phyloP scores from a whole-genome alignment of 2,888 invertebrate species.

The Trachelus tabidus region DNA sequence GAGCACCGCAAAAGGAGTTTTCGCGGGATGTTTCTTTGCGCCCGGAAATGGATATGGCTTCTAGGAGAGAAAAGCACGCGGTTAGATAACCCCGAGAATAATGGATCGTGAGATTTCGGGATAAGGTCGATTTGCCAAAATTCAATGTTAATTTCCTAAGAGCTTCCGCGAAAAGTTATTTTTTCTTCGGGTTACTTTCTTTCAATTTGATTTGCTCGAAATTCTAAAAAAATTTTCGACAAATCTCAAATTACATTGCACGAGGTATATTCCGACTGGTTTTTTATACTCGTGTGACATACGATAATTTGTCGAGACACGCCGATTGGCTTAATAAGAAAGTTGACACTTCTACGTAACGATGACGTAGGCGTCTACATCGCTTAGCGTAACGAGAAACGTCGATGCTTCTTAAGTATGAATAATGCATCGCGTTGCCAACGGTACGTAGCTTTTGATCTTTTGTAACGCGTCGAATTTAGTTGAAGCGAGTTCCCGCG shows the following conservation, averaged over 20 bases:
- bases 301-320: background rate
- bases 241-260: too few species aligned
- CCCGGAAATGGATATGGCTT: background rate
- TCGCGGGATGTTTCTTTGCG: background rate
- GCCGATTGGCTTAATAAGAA: conserved; percentile 28
- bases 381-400: conserved; percentile 11
- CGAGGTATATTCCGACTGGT: fast-evolving
- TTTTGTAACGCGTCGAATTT: conserved; percentile 47
- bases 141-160: background rate
- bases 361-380: conserved; percentile 13
- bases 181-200: background rate
- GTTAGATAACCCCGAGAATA: background rate
- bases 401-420: conserved; percentile 42
- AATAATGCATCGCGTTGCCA: conserved; percentile 43
- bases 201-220: background rate
- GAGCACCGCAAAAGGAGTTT: background rate
- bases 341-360: conserved; percentile 32
- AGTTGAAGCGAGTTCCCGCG: conserved; percentile 31
- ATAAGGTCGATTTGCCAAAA: background rate
- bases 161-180: background rate
- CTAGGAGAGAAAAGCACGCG: background rate
- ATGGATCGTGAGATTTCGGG: background rate
- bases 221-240: too few species aligned
- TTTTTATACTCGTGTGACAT: background rate
- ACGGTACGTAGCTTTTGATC: conserved; percentile 42